Conservation (phyloP, 1,140 invertebrate genomes). For the Holotrichia oblita region DNA sequence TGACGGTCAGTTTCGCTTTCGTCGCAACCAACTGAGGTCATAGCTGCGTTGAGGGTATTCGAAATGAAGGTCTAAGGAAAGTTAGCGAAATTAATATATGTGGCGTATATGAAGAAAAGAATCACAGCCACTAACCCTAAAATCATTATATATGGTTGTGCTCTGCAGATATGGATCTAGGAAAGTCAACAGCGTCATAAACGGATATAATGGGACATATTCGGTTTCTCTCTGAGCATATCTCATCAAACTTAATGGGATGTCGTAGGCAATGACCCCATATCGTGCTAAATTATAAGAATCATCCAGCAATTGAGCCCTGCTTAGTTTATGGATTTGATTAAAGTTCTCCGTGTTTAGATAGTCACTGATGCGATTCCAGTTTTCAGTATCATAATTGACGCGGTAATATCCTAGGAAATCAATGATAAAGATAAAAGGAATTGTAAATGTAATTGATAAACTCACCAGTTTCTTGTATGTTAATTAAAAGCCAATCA, state of each 20-base stretch:
- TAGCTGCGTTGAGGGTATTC: background rate
- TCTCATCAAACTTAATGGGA: conserved; percentile 62
- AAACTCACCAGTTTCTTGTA: conserved; percentile 38
- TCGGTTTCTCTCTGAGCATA: conserved; percentile 66
- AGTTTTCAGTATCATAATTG: conserved; percentile 69
- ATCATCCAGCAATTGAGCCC: conserved; percentile 83
- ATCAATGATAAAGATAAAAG: background rate
- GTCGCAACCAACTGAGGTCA: conserved; percentile 9
- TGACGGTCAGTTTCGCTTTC: conserved; percentile 20
- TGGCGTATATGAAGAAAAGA: too few relatives aligned
- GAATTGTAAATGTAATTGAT: background rate
- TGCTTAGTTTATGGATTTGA: conserved; percentile 73
- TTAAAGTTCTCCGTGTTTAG: conserved; percentile 61
- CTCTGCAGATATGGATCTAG: conserved; percentile 17
- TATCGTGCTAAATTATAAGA: conserved; percentile 72
- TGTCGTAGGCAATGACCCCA: conserved; percentile 62
- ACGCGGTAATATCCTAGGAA: conserved; percentile 69
- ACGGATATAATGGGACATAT: conserved; percentile 45
- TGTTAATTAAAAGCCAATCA: conserved; percentile 39
- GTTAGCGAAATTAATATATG: too few relatives aligned
- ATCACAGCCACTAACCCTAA: too few relatives aligned
- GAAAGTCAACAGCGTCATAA: background rate
- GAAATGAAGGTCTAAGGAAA: conserved; percentile 16
- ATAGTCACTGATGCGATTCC: conserved; percentile 63
- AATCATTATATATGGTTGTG: conserved; percentile 18